Evolutionary conservation across 2,113 vertebrate genomes (phyloP), one percentile per base, ranked within the genome.

Genomic region (Pollachius pollachius): DNA sequence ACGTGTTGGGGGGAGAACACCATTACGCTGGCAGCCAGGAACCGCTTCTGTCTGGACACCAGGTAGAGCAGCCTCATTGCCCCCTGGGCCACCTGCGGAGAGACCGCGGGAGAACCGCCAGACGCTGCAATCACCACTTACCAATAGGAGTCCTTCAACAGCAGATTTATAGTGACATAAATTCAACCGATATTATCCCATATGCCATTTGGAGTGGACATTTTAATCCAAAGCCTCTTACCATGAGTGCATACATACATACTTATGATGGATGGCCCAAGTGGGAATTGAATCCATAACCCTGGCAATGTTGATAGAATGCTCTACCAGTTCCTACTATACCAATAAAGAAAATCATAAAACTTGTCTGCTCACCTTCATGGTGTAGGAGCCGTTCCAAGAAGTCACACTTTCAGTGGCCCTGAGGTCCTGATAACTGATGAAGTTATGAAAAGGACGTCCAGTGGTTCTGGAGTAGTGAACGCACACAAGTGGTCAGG

Each of bases 401-500:
- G 95, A 95, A 73, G 85, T 93, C 67, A 95, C 95, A 77, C 97
- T 90, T 23, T 96, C 94, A 64, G 84, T 69, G 66, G 96, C 92
- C 85, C 97, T 93, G 77, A 92, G 82, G 68, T 99, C 97, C 92
- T 97, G 97, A 97, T 97, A 99, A 76, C 92, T 97, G 89, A 99
- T 95, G 73, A 99, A 97, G 87, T 99, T 99, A 86, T 99, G 97
- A 83, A 98, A 99, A 64, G 95, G 94, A 73, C 90, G 89, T 66
- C 96, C 97, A 1, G 95, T 97, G 78, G 71, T 93, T 88, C 97
- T 99, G 88, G 72, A 67, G 58, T 5, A 4, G 0, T 57, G 56
- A 63, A 3, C 19, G 52, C 17, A 27, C 15, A 1, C 7, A 48
- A 4, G 5, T 64, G 2, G 54, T 18, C 56, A 17, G 25, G 61